Percentiles rank a stretch among this genome's conserved stretches.
These are phyloP conservation scores for Actenoides hombroni DNA, from an alignment of 2,113 vertebrate genomes.

Conservation along the genomic window DNA sequence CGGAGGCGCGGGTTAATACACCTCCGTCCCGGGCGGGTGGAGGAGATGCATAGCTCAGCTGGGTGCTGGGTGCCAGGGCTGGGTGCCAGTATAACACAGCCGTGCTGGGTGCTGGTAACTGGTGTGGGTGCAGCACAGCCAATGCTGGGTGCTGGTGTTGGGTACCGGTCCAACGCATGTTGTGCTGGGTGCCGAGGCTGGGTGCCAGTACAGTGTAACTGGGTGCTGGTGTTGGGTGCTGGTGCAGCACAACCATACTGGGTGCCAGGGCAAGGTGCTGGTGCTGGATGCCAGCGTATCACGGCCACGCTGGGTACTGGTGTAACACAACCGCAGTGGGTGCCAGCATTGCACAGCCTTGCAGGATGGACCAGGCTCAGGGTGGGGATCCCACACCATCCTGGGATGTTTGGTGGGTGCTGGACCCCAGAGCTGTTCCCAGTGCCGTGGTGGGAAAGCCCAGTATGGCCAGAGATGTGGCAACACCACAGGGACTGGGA, in stretches of 20 bases:
- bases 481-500: background rate
- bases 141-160: background rate
- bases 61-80: background rate
- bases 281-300: background rate
- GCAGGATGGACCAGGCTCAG: background rate
- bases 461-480: accelerated
- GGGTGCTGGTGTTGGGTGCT: background rate
- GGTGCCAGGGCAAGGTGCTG: background rate
- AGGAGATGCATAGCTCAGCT: background rate
- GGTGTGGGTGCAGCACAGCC: too few species aligned
- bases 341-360: background rate
- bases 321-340: background rate
- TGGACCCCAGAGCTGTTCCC: background rate
- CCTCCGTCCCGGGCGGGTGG: background rate
- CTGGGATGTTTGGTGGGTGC: background rate
- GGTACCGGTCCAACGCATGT: too few species aligned
- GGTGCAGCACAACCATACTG: too few species aligned
- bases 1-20: background rate
- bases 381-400: accelerated
- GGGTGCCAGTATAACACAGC: too few species aligned
- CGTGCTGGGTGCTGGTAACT: background rate
- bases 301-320: background rate
- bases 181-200: too few species aligned
- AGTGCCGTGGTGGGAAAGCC: accelerated
- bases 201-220: too few species aligned